Percentiles rank a stretch among this genome's conserved stretches.
Conservation (phyloP, 2,888 invertebrate genomes). For the Diplazon laetatorius region DNA sequence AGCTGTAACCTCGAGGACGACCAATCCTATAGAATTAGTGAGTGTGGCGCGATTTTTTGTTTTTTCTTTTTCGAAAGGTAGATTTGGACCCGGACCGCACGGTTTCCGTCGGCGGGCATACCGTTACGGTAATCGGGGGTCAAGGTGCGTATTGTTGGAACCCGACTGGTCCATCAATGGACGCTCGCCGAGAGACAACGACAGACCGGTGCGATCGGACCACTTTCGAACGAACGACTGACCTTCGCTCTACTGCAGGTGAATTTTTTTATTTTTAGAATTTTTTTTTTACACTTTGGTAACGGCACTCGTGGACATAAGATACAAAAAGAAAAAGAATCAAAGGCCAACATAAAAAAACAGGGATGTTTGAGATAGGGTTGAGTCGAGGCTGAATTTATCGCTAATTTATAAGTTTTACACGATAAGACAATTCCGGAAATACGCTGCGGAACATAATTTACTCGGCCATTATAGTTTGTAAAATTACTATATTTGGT, state of each 20-base stretch:
- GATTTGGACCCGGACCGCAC: constrained; percentile 35
- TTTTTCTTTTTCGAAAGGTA: constrained; percentile 12
- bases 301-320: not conserved
- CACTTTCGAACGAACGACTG: too few species aligned
- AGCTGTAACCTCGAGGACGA: constrained; percentile 22
- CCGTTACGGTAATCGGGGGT: constrained; percentile 42
- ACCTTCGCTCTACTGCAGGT: not conserved
- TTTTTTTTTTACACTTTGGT: not conserved
- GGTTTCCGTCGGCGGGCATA: constrained; percentile 14
- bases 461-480: too few species aligned
- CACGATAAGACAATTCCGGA: too few species aligned
- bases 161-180: not conserved
- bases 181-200: constrained; percentile 12
- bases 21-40: not conserved
- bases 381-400: too few species aligned
- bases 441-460: too few species aligned
- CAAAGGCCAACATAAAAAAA: too few species aligned
- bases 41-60: too few species aligned
- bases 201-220: not conserved
- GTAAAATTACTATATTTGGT: too few species aligned
- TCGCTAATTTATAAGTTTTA: too few species aligned
- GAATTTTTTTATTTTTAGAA: not conserved
- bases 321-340: too few species aligned
- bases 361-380: too few species aligned
- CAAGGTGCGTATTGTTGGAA: constrained; percentile 44